These are phyloP conservation scores for Tubulanus polymorphus DNA, from an alignment of 2,888 invertebrate species.

Conservation along the genomic window DNA sequence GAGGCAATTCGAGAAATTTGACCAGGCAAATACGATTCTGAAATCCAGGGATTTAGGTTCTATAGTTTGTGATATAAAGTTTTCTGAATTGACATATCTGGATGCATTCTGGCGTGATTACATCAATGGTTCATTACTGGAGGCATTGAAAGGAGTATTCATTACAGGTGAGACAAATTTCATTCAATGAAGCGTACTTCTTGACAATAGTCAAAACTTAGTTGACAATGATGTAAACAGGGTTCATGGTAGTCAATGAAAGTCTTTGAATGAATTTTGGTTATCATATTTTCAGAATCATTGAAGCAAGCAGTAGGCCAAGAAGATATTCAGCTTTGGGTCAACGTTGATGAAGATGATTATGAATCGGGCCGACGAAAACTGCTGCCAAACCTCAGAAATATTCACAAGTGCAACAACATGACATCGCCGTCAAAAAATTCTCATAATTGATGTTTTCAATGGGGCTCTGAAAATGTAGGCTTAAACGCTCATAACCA, in stretches of 20 bases:
- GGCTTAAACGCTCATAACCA: too few species aligned
- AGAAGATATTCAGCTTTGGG: conserved; percentile 43
- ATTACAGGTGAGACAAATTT: conserved; percentile 36
- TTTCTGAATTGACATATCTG: conserved; percentile 47
- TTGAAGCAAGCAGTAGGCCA: conserved; percentile 44
- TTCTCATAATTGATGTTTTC: too few species aligned
- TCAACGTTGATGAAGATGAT: conserved; percentile 46
- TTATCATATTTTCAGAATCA: conserved; percentile 37
- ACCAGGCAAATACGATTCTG: conserved; percentile 43
- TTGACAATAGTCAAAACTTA: too few species aligned
- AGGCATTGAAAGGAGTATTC: conserved; percentile 45
- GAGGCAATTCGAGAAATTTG: conserved; percentile 42
- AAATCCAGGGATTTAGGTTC: conserved; percentile 46
- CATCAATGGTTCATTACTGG: conserved; percentile 44
- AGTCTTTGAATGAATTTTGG: too few species aligned
- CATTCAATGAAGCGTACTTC: too few species aligned
- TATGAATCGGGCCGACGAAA: conserved; percentile 38
- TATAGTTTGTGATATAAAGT: conserved; percentile 49
- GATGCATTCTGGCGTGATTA: conserved; percentile 53
- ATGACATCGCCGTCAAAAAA: too few species aligned
- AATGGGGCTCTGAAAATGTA: too few species aligned
- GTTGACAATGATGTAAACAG: too few species aligned
- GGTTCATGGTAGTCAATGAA: too few species aligned
- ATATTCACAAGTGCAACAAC: too few species aligned
- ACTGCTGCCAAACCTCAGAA: conserved; percentile 36